Evolutionary conservation across 2,888 invertebrate species (phyloP), one percentile per base, ranked within the genome.

Genomic region (Caenorhabditis becei): DNA sequence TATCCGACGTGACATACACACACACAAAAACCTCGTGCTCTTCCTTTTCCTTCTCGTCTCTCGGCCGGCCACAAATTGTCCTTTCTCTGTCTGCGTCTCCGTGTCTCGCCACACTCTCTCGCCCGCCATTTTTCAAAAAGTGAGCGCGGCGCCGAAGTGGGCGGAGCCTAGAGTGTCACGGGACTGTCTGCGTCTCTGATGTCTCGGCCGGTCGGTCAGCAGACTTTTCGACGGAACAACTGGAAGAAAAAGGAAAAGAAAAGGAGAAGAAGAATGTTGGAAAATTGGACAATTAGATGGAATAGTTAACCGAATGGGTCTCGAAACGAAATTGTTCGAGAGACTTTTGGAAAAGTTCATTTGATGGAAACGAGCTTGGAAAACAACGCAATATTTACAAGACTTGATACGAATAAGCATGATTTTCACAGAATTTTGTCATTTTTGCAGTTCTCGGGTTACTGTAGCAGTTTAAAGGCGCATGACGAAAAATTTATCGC

Each of bases 21-120:
- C 20, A 49, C 20, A 23, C 32, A 49, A 49, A 49, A 49, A 49
- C 51, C 51, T 51, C 51, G 26, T 51, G 51, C 51, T 23, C 51
- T 23, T 51, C 51, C 51, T 26, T 51, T 47, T 47, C 47, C 20
- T 7, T 47, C 20, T n/a, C 47, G 8, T 41, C 14, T 41, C 41
- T 41, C 41, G 2, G 10, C 41, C 41, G 14, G 14, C 41, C 41
- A 41, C 41, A 47, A 47, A 18, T 20, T 18, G 47, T 47, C 47
- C 18, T 47, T 47, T 47, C 20, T 47, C 18, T 18, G 47, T 18
- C 47, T 47, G 47, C 47, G 18, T 47, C 47, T 47, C 47, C 18
- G 18, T 18, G 3, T 10, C 10, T 10, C 18, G n/a, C n/a, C 47
- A 47, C 18, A 18, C 47, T 18, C 47, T 47, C 47, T 2, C 47